Conservation (phyloP, 2,888 invertebrate species). For the Phalangium opilio region DNA sequence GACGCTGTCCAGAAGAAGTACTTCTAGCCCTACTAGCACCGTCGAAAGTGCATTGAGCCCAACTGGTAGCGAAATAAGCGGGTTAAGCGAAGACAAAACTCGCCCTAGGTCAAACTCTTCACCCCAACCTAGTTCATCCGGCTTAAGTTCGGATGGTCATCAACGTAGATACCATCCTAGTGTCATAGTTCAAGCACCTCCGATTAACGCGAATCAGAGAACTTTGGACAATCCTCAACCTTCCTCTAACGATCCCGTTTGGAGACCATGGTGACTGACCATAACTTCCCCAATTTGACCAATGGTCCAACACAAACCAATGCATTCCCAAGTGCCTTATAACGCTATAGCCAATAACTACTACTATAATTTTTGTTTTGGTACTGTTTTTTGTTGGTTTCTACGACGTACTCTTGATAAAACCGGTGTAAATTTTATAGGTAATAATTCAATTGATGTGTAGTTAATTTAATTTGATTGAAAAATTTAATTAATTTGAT, state of each 20-base stretch:
- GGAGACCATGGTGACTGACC: constrained; percentile 13
- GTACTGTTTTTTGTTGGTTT: too few species aligned
- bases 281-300: too few species aligned
- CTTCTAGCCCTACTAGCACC: constrained; percentile 13
- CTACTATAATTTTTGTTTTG: too few species aligned
- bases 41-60: constrained; percentile 17
- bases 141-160: background rate
- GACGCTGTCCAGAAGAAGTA: constrained; percentile 8
- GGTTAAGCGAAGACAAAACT: background rate
- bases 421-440: too few species aligned
- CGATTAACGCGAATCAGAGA: constrained; percentile 9
- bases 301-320: too few species aligned
- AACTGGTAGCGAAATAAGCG: constrained; percentile 9
- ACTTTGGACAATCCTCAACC: constrained; percentile 1
- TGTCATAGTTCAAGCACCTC: constrained; percentile 9
- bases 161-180: background rate
- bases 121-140: background rate
- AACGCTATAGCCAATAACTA: too few species aligned
- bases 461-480: too few species aligned
- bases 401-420: too few species aligned
- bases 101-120: background rate
- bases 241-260: constrained; percentile 9
- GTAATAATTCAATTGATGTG: too few species aligned
- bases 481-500: too few species aligned
- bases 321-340: too few species aligned